Percentiles rank a stretch among this genome's conserved stretches.
These are phyloP conservation scores for Eubucco bourcierii DNA, from an alignment of 2,113 vertebrate genomes.

Conservation along the genomic window DNA sequence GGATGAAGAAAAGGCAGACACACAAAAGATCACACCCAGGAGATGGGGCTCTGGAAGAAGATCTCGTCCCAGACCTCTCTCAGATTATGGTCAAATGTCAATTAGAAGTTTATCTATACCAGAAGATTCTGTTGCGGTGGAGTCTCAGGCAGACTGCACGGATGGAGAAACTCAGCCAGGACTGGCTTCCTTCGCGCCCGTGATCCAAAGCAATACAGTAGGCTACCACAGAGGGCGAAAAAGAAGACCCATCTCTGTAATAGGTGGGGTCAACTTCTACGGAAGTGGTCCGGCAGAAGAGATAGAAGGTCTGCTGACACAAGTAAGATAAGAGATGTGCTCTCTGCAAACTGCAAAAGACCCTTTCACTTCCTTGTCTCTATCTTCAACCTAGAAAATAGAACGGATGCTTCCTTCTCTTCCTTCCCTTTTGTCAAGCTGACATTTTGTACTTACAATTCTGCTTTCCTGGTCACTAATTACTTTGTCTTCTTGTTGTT, in stretches of 20 bases:
- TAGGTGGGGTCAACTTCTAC: constrained; percentile 85
- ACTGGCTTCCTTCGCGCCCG: neutral
- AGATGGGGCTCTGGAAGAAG: constrained; percentile 79
- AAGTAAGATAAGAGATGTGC: constrained; percentile 84
- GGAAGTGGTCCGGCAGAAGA: constrained; percentile 75
- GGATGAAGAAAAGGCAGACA: constrained; percentile 74
- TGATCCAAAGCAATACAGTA: constrained; percentile 26
- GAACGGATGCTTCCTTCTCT: constrained; percentile 54
- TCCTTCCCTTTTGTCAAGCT: constrained; percentile 53
- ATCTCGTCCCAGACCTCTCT: constrained; percentile 86
- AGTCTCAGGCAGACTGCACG: constrained; percentile 42
- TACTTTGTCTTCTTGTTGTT: constrained; percentile 30
- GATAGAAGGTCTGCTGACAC: constrained; percentile 81
- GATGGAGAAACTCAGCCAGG: constrained; percentile 55
- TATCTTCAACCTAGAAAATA: constrained; percentile 60
- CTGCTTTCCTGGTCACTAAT: constrained; percentile 63
- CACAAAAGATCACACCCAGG: constrained; percentile 67
- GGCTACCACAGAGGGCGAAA: constrained; percentile 67
- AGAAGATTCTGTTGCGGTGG: constrained; percentile 79
- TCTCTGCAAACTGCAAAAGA: constrained; percentile 49
- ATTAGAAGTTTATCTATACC: constrained; percentile 87
- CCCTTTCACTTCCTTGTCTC: constrained; percentile 56
- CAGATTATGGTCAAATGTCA: constrained; percentile 88
- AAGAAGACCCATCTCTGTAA: constrained; percentile 87
- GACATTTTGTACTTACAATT: neutral